Conservation (phyloP, 2,888 invertebrate genomes). For the Acrobasis repandana region DNA sequence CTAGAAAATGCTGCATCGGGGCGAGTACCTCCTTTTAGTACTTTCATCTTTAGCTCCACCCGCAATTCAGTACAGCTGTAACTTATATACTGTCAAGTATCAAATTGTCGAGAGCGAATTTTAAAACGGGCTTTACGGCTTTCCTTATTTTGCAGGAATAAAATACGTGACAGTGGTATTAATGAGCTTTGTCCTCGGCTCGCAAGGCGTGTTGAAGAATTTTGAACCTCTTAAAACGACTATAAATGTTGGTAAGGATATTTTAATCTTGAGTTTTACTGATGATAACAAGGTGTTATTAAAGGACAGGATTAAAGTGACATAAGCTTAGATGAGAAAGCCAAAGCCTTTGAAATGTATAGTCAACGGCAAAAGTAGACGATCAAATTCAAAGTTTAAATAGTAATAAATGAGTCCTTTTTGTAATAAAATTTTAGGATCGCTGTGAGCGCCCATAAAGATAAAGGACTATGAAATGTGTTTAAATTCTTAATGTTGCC, state of each 20-base stretch:
- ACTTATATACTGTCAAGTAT: conserved; percentile 40
- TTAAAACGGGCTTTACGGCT: conserved; percentile 35
- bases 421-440: too few relatives aligned
- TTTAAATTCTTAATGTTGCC: too few relatives aligned
- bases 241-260: conserved; percentile 62
- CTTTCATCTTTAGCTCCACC: conserved; percentile 34
- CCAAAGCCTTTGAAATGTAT: too few relatives aligned
- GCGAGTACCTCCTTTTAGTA: conserved; percentile 53
- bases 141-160: conserved; percentile 46
- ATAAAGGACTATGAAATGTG: too few relatives aligned
- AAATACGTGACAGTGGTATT: conserved; percentile 50
- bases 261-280: not conserved
- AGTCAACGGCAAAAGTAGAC: too few relatives aligned
- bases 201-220: conserved; percentile 60
- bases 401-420: too few relatives aligned
- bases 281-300: not conserved
- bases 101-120: conserved; percentile 34
- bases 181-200: conserved; percentile 45
- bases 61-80: conserved; percentile 34
- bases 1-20: conserved; percentile 52
- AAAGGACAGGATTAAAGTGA: too few relatives aligned
- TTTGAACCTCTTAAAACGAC: conserved; percentile 62
- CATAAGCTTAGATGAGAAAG: too few relatives aligned
- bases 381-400: too few relatives aligned
- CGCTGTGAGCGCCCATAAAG: too few relatives aligned